Evolutionary conservation across 2,888 invertebrate genomes (phyloP), one percentile per base, ranked within the genome.

Genomic region (Agrochola litura): DNA sequence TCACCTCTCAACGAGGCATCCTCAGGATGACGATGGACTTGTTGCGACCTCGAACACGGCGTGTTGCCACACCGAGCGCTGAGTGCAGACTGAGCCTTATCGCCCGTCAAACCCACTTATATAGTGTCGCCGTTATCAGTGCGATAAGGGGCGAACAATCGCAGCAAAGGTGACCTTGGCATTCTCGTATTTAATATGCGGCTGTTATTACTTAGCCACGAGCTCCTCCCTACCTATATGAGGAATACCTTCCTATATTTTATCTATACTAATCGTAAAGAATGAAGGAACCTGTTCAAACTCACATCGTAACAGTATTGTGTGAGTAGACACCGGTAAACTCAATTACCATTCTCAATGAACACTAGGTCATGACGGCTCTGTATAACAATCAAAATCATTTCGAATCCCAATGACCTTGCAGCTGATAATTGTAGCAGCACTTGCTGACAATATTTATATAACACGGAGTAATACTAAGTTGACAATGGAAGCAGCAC

Each of bases 401-500:
- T 67, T 72, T 69, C 46, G 63, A 68, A 71, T 80, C 67, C 63
- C 6, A 76, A 66, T 65, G 49, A 54, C 72, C 68, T 72, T 41
- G 71, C 56, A 56, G 60, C 46, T 37, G 67, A 56, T 83, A 79
- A 84, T 70, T 79, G 58, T n/a, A 58, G 43, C 71, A 68, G 58
- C 85, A 69, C 79, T 72, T 58, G 76, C 72, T 60, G 52, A 12
- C 52, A 43, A 56, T 64, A 79, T 68, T 71, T 68, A 71, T 68
- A 74, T 43, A 83, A 73, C 76, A 81, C 58, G 72, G 25, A 61
- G 30, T 81, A 49, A 68, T 71, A 37, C 61, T 61, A 52, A 46
- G 37, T 56, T 60, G 58, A 84, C 81, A 83, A 85, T 81, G 63
- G 69, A 22, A 14, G 25, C 46, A 43, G 14, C 43, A 30, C 10